Evolutionary conservation across 2,888 invertebrate genomes (phyloP).

Genomic region (Watsonalla cultraria): DNA sequence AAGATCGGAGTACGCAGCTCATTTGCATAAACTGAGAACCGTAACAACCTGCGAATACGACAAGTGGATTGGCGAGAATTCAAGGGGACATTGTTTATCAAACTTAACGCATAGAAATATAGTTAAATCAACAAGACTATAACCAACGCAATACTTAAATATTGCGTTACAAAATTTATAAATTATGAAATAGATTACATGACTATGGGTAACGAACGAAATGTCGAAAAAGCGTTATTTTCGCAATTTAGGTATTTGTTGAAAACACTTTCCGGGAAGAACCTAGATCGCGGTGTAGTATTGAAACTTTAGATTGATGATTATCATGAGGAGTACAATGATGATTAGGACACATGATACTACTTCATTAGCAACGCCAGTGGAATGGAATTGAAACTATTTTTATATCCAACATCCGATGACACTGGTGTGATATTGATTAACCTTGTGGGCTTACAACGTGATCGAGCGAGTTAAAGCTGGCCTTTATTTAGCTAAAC

Average conservation of each 20-base stretch:
- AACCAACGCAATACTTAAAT: constrained; percentile 31
- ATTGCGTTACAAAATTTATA: constrained; percentile 29
- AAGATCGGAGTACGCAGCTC: constrained; percentile 21
- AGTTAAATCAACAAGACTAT: constrained; percentile 12
- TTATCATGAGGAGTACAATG: neutral
- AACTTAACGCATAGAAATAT: constrained; percentile 15
- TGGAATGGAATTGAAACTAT: constrained; percentile 21
- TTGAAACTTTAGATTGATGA: neutral
- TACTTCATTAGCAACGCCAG: constrained; percentile 16
- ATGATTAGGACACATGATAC: neutral
- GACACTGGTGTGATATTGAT: constrained; percentile 22
- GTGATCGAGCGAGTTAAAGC: neutral
- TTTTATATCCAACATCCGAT: constrained; percentile 19
- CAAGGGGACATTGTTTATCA: constrained; percentile 22
- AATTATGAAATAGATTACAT: constrained; percentile 32
- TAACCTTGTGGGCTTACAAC: constrained; percentile 14
- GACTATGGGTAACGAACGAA: constrained; percentile 16
- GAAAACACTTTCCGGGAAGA: neutral
- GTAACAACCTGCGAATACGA: constrained; percentile 30
- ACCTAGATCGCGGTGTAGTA: too few species aligned
- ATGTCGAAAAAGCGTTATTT: constrained; percentile 13
- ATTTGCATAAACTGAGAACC: constrained; percentile 41
- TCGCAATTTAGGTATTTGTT: constrained; percentile 11
- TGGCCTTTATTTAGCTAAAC: constrained; percentile 5
- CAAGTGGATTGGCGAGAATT: constrained; percentile 33